Conservation (phyloP, 2,888 invertebrate species). For the Nesidiocoris tenuis region DNA sequence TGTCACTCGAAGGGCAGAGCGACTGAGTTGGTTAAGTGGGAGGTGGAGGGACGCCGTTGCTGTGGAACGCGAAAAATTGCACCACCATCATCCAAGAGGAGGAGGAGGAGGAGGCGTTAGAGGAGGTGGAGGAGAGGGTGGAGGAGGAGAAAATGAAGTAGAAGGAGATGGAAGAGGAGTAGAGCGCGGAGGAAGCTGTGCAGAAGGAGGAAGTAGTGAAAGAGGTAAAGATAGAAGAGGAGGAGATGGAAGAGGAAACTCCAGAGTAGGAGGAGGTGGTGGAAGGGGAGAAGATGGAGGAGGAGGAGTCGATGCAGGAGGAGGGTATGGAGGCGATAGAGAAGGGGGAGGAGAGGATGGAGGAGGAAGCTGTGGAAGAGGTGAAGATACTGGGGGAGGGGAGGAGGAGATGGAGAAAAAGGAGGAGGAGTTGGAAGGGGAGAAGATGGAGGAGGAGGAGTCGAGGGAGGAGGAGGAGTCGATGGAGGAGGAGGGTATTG, state of each 20-base stretch:
- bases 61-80: neutral
- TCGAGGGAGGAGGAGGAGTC: neutral
- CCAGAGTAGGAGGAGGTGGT: neutral
- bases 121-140: neutral
- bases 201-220: neutral
- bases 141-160: neutral
- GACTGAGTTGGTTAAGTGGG: neutral
- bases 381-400: no score
- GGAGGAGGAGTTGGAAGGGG: neutral
- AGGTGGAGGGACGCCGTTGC: neutral
- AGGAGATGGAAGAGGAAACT: neutral
- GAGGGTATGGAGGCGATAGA: neutral
- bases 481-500: neutral
- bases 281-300: neutral
- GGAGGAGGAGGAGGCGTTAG: neutral
- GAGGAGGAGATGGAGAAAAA: neutral
- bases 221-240: neutral
- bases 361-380: neutral
- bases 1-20: neutral
- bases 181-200: neutral
- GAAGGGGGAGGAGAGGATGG: neutral
- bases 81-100: no score
- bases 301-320: neutral
- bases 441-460: neutral
- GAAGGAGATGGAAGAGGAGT: neutral